These are phyloP conservation scores for Lepas anatifera DNA, from an alignment of 2,888 invertebrate genomes.

Conservation along the genomic window DNA sequence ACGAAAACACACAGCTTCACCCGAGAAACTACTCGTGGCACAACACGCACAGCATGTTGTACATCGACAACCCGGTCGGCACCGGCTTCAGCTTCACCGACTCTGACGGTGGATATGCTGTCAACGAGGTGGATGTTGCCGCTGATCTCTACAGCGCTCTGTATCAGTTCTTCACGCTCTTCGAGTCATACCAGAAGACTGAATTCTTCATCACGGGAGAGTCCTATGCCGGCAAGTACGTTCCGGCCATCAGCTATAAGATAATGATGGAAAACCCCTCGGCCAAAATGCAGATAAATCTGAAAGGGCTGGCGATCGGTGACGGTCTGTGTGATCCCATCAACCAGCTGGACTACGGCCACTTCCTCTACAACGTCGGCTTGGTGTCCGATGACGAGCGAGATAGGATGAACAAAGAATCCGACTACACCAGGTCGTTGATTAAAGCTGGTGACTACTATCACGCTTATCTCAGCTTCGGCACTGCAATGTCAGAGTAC, in stretches of 20 bases:
- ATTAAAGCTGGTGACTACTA: not conserved
- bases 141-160: conserved; percentile 33
- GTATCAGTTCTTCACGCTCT: conserved; percentile 35
- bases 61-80: conserved; percentile 36
- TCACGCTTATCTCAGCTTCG: not conserved
- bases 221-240: conserved; percentile 37
- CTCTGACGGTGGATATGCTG: conserved; percentile 30
- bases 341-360: conserved; percentile 32
- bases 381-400: conserved; percentile 28
- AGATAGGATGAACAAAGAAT: conserved; percentile 26
- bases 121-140: conserved; percentile 34
- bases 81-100: conserved; percentile 37
- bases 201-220: conserved; percentile 34
- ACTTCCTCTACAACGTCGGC: conserved; percentile 34
- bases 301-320: conserved; percentile 35
- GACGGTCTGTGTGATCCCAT: conserved; percentile 31
- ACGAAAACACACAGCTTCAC: conserved; percentile 37
- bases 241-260: conserved; percentile 59
- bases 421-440: conserved; percentile 21
- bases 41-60: conserved; percentile 42
- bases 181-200: conserved; percentile 30
- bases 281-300: conserved; percentile 51
- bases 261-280: conserved; percentile 51
- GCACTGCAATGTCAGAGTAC: not conserved
- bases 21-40: conserved; percentile 68